Conservation (phyloP, 2,113 vertebrate genomes). For the Dendropsophus ebraccatus region DNA sequence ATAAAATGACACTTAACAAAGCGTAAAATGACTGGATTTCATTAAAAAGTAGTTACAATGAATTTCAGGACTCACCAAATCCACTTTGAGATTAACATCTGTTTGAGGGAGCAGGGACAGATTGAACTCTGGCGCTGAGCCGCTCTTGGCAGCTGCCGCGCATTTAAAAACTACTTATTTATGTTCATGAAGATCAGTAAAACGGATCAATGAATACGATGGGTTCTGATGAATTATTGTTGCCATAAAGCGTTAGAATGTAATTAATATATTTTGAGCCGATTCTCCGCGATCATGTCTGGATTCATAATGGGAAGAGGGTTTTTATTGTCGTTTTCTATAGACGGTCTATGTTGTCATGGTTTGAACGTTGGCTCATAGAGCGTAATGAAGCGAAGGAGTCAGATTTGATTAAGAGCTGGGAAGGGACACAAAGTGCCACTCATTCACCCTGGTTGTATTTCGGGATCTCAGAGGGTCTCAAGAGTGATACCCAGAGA, state of each 20-base stretch:
- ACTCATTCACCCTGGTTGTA: too few species aligned
- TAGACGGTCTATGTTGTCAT: too few species aligned
- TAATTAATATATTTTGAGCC: slow-evolving; percentile 33
- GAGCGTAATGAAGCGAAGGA: too few species aligned
- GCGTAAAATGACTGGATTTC: background rate
- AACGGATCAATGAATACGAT: slow-evolving; percentile 40
- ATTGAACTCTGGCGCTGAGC: slow-evolving; percentile 12
- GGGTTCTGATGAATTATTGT: slow-evolving; percentile 25
- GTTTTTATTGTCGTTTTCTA: too few species aligned
- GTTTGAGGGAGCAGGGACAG: slow-evolving; percentile 33
- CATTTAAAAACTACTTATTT: slow-evolving; percentile 51
- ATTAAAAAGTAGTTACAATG: slow-evolving; percentile 1
- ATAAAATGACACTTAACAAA: slow-evolving; percentile 6
- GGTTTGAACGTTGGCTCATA: too few species aligned
- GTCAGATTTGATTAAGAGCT: too few species aligned
- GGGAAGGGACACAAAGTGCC: too few species aligned
- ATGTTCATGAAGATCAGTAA: slow-evolving; percentile 40
- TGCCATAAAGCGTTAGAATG: slow-evolving; percentile 11
- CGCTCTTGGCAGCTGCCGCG: slow-evolving; percentile 32
- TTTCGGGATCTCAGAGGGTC: too few species aligned
- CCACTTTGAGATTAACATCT: slow-evolving; percentile 51
- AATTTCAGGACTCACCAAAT: slow-evolving; percentile 30
- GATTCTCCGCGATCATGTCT: too few species aligned
- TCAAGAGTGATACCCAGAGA: too few species aligned
- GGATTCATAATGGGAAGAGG: too few species aligned